These are phyloP conservation scores for Seriola dumerili DNA, from an alignment of 2,113 vertebrate genomes.

Conservation along the genomic window DNA sequence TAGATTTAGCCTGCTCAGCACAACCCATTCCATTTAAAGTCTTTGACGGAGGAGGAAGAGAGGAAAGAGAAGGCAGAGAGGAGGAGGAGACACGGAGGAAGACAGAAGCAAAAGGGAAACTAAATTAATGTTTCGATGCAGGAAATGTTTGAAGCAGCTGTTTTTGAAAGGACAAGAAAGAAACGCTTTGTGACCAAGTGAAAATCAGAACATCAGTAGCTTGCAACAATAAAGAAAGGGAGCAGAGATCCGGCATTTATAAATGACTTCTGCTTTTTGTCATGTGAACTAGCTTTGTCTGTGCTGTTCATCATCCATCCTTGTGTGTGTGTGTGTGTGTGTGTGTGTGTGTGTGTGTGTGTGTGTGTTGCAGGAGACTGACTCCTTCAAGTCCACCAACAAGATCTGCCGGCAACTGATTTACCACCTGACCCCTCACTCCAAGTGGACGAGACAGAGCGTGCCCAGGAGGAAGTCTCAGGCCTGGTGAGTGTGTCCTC, in stretches of 20 bases:
- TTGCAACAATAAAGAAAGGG: constrained; percentile 5
- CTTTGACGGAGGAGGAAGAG: constrained; percentile 55
- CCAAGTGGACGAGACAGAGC: constrained; percentile 86
- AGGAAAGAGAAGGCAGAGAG: constrained; percentile 12
- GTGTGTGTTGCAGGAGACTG: constrained; percentile 82
- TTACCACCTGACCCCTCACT: constrained; percentile 92
- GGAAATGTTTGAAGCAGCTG: constrained; percentile 49
- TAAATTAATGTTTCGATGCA: constrained; percentile 33
- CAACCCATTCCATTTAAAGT: constrained; percentile 74
- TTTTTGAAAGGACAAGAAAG: constrained; percentile 34
- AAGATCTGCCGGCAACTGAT: constrained; percentile 93
- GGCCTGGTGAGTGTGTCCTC: constrained; percentile 84
- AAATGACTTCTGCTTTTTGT: constrained; percentile 1
- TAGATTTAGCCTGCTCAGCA: constrained; percentile 77
- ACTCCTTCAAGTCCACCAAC: constrained; percentile 89
- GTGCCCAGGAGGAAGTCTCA: constrained; percentile 87
- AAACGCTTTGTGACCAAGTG: constrained; percentile 20
- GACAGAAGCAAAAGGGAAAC: constrained; percentile 17
- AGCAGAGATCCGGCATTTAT: not conserved
- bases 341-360: not conserved
- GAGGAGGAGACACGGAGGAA: constrained; percentile 8
- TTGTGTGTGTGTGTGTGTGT: not conserved
- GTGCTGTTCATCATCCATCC: not conserved
- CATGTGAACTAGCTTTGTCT: not conserved
- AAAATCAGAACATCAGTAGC: constrained; percentile 5